phyloP scores from a whole-genome alignment of 2,797 vertebrate genomes.

The Helicolenus hilgendorfi region DNA sequence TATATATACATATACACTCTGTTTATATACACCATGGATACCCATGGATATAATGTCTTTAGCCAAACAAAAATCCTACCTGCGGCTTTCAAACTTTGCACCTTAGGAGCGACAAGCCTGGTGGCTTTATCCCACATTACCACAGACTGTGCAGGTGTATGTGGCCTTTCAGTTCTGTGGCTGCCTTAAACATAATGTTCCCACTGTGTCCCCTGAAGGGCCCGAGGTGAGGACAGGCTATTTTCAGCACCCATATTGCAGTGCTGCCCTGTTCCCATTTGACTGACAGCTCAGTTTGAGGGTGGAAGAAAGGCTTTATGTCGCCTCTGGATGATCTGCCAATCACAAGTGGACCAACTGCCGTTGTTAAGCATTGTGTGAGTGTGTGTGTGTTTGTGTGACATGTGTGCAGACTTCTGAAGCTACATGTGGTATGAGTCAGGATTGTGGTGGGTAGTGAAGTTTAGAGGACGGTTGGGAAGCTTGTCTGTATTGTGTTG shows the following conservation, averaged over 20 bases:
- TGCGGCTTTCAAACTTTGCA: background rate
- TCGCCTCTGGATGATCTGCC: constrained; percentile 78
- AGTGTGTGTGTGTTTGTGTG: background rate
- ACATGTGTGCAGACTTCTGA: background rate
- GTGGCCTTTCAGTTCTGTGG: constrained; percentile 14
- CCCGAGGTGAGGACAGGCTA: constrained; percentile 65
- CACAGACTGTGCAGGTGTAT: constrained; percentile 18
- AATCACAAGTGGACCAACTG: constrained; percentile 67
- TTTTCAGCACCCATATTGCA: constrained; percentile 60
- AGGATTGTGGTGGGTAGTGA: background rate
- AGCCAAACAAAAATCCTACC: background rate
- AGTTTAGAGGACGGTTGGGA: background rate
- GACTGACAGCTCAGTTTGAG: constrained; percentile 79
- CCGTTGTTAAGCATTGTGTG: constrained; percentile 41
- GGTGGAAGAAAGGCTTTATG: constrained; percentile 69
- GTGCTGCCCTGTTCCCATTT: constrained; percentile 35
- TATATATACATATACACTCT: too few species aligned
- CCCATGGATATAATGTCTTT: background rate
- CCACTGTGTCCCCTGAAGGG: constrained; percentile 52
- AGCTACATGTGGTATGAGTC: background rate
- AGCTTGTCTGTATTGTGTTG: constrained; percentile 2
- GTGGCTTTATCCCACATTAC: background rate
- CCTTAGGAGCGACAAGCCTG: background rate
- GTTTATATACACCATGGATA: too few species aligned
- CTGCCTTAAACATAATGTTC: constrained; percentile 41